Percentiles rank a stretch among this genome's conserved stretches.
phyloP scores from a whole-genome alignment of 92 coral and sea anemone species.

The Palythoa grandiflora region DNA sequence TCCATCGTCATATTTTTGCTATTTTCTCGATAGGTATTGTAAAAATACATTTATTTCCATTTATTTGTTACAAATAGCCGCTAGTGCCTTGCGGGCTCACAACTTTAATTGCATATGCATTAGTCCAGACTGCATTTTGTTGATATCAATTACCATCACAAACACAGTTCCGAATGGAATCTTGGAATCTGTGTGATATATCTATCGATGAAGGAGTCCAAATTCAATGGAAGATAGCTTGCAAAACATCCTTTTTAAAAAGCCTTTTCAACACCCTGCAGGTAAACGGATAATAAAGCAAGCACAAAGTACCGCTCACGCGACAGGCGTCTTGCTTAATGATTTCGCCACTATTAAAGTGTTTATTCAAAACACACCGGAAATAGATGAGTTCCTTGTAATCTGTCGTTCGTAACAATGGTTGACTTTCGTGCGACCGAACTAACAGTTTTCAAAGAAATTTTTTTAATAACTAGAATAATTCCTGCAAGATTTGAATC shows the following conservation, averaged over 20 bases:
- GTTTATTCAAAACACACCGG: conserved; percentile 13
- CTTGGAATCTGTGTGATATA: neutral
- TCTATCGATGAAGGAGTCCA: neutral
- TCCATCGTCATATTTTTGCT: too few relatives aligned
- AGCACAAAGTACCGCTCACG: neutral
- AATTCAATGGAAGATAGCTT: neutral
- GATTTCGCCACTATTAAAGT: neutral
- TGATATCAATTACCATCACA: neutral
- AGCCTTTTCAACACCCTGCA: neutral
- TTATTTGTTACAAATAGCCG: too few relatives aligned
- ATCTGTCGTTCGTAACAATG: conserved; percentile 30
- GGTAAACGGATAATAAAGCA: neutral
- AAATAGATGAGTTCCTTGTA: neutral
- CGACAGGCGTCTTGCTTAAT: conserved; percentile 2
- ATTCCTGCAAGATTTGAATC: neutral
- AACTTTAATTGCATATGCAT: neutral
- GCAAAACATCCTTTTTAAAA: neutral
- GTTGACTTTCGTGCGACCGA: neutral
- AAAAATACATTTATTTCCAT: too few relatives aligned
- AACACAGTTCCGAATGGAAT: neutral
- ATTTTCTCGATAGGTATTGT: too few relatives aligned
- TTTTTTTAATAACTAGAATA: neutral
- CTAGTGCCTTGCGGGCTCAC: too few relatives aligned
- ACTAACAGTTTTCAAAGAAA: neutral
- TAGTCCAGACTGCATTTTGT: neutral